Evolutionary conservation across 2,888 invertebrate genomes (phyloP), one percentile per base, ranked within the genome.

Genomic region (Aspidiotus destructor): DNA sequence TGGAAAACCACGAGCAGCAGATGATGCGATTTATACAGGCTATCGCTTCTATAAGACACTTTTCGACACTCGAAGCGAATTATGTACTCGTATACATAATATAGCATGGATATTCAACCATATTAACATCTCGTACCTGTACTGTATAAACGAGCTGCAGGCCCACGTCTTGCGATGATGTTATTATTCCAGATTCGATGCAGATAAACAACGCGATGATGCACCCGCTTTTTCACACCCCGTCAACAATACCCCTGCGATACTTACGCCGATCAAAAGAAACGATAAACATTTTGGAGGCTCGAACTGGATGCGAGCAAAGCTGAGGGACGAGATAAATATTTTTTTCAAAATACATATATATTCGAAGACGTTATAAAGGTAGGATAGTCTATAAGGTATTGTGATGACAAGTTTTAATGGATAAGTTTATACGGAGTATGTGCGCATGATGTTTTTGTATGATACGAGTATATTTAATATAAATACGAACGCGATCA

Each of bases 1-100:
- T 28, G 58, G 40, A 28, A 13, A 58, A 13, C 48, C 28, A 40
- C 44, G 42, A 57, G 58, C 44, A 65, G 65, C 58, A 65, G 44
- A 65, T 65, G 65, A 65, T 65, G 58, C 65, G 65, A 65, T 65
- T 65, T 65, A 65, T 28, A 65, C 65, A 57, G 65, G 48, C 65
- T 65, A 65, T 65, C 65, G 65, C 65, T 65, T 65, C 65, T 60
- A 65, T 65, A 65, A 65, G 65, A 65, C 65, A 65, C 65, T 65
- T 64, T 65, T 58, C 57, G 65, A 58, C 28, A 63, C 17, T 41
- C 41, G 54, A 63, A 41, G 54, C 53, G 41, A n/a, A 41, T 15
- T 53, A 15, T 53, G 54, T 48, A 41, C 42, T n/a, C 48, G 40
- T 60, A 41, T 53, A 28, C 28, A 28, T 28, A 28, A 28, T 28